These are phyloP conservation scores for Glareola pratincola DNA, from an alignment of 2,113 vertebrate genomes.

Conservation along the genomic window DNA sequence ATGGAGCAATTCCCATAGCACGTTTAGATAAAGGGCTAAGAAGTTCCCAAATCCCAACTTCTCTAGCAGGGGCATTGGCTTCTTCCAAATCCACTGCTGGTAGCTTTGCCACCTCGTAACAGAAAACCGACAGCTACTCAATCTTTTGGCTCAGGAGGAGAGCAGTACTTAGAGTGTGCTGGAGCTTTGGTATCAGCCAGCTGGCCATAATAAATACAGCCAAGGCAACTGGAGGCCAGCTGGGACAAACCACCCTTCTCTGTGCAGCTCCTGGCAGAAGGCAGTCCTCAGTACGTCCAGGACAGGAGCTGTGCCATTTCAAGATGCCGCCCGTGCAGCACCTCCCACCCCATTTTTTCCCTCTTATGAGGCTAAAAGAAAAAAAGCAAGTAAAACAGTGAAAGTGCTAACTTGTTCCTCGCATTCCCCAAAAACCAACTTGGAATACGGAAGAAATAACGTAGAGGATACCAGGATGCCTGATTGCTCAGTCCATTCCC, in stretches of 20 bases:
- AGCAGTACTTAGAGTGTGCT: background rate
- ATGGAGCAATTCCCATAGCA: background rate
- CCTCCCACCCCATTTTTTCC: background rate
- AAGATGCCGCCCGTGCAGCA: background rate
- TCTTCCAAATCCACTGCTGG: background rate
- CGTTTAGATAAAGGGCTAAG: background rate
- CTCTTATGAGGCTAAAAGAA: background rate
- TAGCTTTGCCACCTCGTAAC: background rate
- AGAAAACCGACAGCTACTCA: background rate
- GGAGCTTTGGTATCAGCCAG: background rate
- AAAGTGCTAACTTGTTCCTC: background rate
- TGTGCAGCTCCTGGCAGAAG: background rate
- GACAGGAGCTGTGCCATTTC: background rate
- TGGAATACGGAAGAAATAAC: background rate
- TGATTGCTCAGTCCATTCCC: background rate
- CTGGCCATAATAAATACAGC: background rate
- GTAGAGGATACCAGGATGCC: background rate
- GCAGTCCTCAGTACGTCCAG: background rate
- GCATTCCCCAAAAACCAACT: fast-evolving
- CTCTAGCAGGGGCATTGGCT: background rate
- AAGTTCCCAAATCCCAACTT: background rate
- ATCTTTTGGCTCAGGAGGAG: fast-evolving
- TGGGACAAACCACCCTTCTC: background rate
- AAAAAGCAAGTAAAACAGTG: background rate
- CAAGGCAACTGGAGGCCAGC: background rate